Evolutionary conservation across 2,113 vertebrate species (phyloP), one percentile per base, ranked within the genome.

Genomic region (Catharus bicknelli): DNA sequence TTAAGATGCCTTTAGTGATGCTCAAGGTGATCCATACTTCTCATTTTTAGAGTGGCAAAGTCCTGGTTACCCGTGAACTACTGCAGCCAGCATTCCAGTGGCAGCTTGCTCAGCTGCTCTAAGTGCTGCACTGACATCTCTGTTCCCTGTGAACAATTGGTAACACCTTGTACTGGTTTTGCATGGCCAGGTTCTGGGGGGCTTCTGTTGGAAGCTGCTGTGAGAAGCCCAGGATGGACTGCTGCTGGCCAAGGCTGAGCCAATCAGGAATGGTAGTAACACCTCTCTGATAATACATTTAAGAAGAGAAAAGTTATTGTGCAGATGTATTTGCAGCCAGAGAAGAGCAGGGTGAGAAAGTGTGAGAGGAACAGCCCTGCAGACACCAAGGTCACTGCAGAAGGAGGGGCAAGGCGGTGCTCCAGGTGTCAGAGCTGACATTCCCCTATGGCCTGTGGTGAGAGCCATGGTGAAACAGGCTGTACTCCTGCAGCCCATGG

Each of bases 391-490:
- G 70, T 68, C 78, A 36, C 16, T 34, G 47, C 62, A 75, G 68
- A 7, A 38, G 53, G 20, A 47, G 61, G 34, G 62, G 54, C 20
- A 54, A 61, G 68, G 54, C 82, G 25, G 11, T 34, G 69, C 34
- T 82, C 25, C 54, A 16, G 62, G 20, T 40, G 22, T 58, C 20
- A 10, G 62, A 61, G 54, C 29, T 68, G 69, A 26, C 45, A n/a
- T 29, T 51, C 8, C 23, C n/a, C 45, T 74, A 1, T 40, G 40
- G 43, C 21, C 53, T 0, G 0, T 69, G 40, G 30, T 50, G 34
- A 69, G 43, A 61, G 2, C 25, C 30, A 2, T 16, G 19, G 26
- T 32, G 67, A 29, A 20, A 32, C 19, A 53, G 21, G 61, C 61
- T 40, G 23, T 58, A 18, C 27, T 12, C 10, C 45, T 66, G 76